phyloP scores from a whole-genome alignment of 2,797 vertebrate genomes.

The Halcyon leucocephala region DNA sequence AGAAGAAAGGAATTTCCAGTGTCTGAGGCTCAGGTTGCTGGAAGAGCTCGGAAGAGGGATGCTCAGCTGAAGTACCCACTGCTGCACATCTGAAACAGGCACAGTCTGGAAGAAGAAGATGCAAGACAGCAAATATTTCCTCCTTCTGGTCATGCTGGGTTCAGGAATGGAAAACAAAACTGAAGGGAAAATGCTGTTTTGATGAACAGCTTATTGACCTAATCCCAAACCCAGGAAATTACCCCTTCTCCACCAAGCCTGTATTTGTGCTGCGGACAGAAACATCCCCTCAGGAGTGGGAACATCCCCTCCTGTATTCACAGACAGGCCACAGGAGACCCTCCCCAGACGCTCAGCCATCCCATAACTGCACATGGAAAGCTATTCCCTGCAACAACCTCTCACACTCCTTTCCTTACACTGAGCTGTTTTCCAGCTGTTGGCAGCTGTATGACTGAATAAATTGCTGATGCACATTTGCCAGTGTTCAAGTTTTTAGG shows the following conservation, averaged over 20 bases:
- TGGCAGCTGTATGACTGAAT: background rate
- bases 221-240: background rate
- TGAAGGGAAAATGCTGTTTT: background rate
- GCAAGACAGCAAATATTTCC: background rate
- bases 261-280: background rate
- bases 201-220: background rate
- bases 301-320: background rate
- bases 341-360: background rate
- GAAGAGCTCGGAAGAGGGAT: background rate
- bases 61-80: background rate
- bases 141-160: background rate
- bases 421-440: background rate
- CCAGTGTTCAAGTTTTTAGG: background rate
- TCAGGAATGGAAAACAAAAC: background rate
- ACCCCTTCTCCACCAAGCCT: background rate
- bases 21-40: background rate
- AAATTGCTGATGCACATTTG: background rate
- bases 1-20: background rate
- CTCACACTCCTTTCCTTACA: background rate
- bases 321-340: background rate
- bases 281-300: background rate
- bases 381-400: background rate
- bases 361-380: background rate
- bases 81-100: rapidly evolving
- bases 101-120: background rate